phyloP scores from a whole-genome alignment of 2,888 invertebrate genomes.

The Nycteola revayana region DNA sequence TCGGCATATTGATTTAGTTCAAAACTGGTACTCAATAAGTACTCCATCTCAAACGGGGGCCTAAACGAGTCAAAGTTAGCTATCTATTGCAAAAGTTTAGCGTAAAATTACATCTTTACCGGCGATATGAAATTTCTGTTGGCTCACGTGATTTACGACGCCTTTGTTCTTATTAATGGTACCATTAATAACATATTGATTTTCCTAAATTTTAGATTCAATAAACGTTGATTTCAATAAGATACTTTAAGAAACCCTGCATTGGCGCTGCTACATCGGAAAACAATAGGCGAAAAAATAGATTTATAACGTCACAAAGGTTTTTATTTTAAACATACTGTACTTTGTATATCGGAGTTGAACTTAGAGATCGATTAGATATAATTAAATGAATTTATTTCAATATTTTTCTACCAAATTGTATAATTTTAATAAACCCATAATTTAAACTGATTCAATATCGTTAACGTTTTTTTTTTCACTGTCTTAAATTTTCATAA shows the following conservation, averaged over 20 bases:
- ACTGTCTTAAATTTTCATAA: no score
- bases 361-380: no score
- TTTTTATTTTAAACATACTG: no score
- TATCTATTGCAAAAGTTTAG: conserved; percentile 73
- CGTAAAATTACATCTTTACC: conserved; percentile 71
- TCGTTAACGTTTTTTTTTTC: no score
- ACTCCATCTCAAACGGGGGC: conserved; percentile 51
- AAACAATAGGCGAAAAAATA: no score
- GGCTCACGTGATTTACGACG: conserved; percentile 66
- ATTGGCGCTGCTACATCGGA: no score
- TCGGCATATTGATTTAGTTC: conserved; percentile 62
- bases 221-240: neutral
- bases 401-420: no score
- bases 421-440: no score
- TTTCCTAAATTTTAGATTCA: conserved; percentile 16
- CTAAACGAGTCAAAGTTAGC: conserved; percentile 59
- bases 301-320: no score
- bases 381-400: no score
- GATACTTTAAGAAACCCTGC: neutral
- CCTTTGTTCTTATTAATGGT: conserved; percentile 56
- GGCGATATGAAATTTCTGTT: conserved; percentile 75
- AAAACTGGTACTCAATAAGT: conserved; percentile 60
- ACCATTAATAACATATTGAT: conserved; percentile 47
- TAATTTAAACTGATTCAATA: no score
- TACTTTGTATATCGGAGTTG: no score